These are phyloP conservation scores for Alouatta palliata DNA, from an alignment of 2,113 vertebrate species.

Conservation along the genomic window DNA sequence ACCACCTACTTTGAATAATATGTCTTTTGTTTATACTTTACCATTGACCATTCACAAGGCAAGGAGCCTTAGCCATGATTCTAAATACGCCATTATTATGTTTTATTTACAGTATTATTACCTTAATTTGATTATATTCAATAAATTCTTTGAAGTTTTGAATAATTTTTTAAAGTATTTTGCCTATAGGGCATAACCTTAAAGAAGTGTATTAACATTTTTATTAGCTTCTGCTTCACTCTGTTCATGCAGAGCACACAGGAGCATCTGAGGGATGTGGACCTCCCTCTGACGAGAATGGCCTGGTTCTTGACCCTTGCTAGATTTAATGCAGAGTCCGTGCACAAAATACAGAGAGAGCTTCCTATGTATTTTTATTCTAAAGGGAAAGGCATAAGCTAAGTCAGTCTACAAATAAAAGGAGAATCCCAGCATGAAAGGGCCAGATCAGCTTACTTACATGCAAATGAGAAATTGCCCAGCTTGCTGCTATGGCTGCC, in stretches of 20 bases:
- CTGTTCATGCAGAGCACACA: background rate
- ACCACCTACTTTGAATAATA: background rate
- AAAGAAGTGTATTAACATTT: background rate
- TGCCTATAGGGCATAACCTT: background rate
- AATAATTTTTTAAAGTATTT: background rate
- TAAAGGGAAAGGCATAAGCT: background rate
- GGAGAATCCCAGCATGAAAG: background rate
- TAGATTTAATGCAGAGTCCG: background rate
- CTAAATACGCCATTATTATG: background rate
- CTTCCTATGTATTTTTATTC: background rate
- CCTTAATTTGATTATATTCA: background rate
- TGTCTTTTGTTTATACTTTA: background rate
- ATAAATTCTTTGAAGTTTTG: background rate
- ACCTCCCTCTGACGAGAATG: background rate
- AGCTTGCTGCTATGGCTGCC: background rate
- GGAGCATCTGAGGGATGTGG: rapidly evolving
- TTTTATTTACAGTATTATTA: background rate
- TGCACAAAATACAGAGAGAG: background rate
- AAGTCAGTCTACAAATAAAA: background rate
- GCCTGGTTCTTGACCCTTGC: background rate
- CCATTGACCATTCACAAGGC: background rate
- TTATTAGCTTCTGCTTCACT: background rate
- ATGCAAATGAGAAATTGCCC: conserved; percentile 44
- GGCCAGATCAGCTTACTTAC: background rate
- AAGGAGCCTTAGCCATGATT: background rate